Percentiles rank a stretch among this genome's conserved stretches.
These are phyloP conservation scores for Ennomos erosarius DNA, from an alignment of 2,888 invertebrate genomes.

Conservation along the genomic window DNA sequence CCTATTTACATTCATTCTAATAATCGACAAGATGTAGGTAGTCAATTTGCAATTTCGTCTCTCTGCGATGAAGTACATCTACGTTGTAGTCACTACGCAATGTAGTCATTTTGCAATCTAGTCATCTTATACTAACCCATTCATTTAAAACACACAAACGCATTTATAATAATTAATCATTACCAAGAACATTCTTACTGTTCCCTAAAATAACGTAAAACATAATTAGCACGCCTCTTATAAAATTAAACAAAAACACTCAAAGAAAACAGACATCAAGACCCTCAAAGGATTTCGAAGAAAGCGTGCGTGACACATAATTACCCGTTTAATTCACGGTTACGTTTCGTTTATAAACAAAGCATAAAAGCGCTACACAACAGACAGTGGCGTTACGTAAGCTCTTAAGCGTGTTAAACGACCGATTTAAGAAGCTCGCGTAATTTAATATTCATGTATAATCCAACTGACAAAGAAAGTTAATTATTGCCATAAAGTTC, in stretches of 20 bases:
- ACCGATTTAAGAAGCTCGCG: conserved; percentile 49
- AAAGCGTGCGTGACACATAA: conserved; percentile 31
- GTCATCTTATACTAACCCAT: too few relatives aligned
- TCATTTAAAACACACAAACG: too few relatives aligned
- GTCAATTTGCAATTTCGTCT: too few relatives aligned
- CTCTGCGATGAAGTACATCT: too few relatives aligned
- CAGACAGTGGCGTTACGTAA: conserved; percentile 22
- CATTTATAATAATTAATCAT: too few relatives aligned
- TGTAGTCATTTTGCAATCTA: too few relatives aligned
- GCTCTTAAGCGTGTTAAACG: conserved; percentile 44
- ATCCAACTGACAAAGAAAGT: conserved; percentile 50
- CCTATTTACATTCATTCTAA: too few relatives aligned
- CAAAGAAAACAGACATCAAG: conserved; percentile 22
- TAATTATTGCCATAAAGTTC: conserved; percentile 44
- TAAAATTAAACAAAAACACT: conserved; percentile 29
- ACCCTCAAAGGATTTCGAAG: conserved; percentile 35
- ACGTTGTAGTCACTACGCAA: too few relatives aligned
- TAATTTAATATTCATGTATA: conserved; percentile 48
- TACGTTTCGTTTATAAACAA: conserved; percentile 29
- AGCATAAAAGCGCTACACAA: conserved; percentile 24
- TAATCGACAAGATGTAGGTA: too few relatives aligned
- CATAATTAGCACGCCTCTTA: conserved; percentile 20
- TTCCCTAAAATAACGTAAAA: neutral
- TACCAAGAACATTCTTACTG: too few relatives aligned
- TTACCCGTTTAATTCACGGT: conserved; percentile 27